Conservation (phyloP, 2,113 vertebrate species). For the Oryzias woworae region DNA sequence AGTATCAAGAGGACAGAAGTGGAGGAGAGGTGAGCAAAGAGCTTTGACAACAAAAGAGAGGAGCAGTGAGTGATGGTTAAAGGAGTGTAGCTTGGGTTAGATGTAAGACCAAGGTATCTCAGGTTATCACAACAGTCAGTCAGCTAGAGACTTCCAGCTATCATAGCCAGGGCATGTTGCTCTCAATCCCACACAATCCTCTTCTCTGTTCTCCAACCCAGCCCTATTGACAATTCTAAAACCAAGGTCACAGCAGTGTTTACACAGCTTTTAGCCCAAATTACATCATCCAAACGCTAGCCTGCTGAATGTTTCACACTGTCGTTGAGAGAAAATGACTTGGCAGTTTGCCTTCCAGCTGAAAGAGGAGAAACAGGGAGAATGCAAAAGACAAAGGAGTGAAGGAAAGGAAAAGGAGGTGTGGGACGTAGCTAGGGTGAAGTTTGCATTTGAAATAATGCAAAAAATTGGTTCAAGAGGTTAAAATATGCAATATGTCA, state of each 20-base stretch:
- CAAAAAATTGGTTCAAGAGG: slow-evolving; percentile 13
- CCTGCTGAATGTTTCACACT: slow-evolving; percentile 48
- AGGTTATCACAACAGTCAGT: slow-evolving; percentile 61
- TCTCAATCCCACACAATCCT: slow-evolving; percentile 69
- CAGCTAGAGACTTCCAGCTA: slow-evolving; percentile 56
- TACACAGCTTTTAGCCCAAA: slow-evolving; percentile 75
- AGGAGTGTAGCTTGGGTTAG: slow-evolving; percentile 49
- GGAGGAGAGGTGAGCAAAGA: slow-evolving; percentile 35
- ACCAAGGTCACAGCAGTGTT: slow-evolving; percentile 75
- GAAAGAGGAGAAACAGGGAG: slow-evolving; percentile 34
- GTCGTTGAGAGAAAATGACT: slow-evolving; percentile 56
- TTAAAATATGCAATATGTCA: slow-evolving; percentile 2
- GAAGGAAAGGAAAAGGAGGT: not conserved
- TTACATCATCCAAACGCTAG: slow-evolving; percentile 73
- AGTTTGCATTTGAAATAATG: not conserved
- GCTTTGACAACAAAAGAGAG: slow-evolving; percentile 41
- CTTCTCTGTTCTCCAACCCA: slow-evolving; percentile 63
- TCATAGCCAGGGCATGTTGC: slow-evolving; percentile 55
- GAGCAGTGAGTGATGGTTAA: slow-evolving; percentile 29
- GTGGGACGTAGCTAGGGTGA: not conserved
- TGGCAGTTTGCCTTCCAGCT: slow-evolving; percentile 44
- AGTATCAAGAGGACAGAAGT: slow-evolving; percentile 46
- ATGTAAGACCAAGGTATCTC: slow-evolving; percentile 45
- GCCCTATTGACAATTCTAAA: slow-evolving; percentile 72
- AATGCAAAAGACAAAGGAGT: not conserved